Percentiles rank a stretch among this genome's conserved stretches.
Evolutionary conservation across 2,113 vertebrate species (phyloP).

Genomic region (Salvelinus namaycush): DNA sequence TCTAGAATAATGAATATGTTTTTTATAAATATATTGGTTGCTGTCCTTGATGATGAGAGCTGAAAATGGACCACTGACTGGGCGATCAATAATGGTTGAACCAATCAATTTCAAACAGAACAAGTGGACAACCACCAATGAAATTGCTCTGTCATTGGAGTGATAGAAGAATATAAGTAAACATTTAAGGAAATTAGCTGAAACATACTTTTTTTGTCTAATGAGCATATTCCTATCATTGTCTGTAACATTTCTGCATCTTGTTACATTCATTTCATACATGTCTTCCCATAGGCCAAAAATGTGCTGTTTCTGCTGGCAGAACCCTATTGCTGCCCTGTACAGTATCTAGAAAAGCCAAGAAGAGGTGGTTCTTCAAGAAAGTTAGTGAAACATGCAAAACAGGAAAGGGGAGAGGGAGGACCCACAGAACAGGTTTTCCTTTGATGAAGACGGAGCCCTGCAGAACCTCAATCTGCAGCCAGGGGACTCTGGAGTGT

Average conservation of each 20-base stretch:
- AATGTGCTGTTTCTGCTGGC: constrained; percentile 42
- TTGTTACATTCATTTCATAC: neutral
- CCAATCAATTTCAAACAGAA: no score
- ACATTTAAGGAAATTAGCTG: no score
- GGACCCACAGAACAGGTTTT: constrained; percentile 34
- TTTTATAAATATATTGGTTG: neutral
- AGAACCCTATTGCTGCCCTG: constrained; percentile 64
- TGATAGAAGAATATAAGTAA: no score
- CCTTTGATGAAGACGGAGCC: constrained; percentile 20
- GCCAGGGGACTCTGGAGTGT: constrained; percentile 53
- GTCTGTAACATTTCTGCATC: neutral
- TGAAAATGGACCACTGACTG: no score
- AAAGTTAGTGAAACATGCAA: neutral
- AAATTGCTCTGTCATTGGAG: no score
- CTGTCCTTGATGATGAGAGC: neutral
- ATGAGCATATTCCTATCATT: neutral
- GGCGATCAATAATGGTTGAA: no score
- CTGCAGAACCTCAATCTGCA: constrained; percentile 62
- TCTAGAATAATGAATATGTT: neutral
- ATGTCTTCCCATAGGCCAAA: constrained; percentile 35
- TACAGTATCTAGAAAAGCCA: constrained; percentile 25
- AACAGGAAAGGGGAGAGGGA: constrained; percentile 32
- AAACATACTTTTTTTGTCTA: no score
- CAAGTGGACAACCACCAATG: no score
- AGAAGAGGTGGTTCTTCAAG: constrained; percentile 49